phyloP scores from a whole-genome alignment of 2,113 vertebrate species.

The Morone chrysops region DNA sequence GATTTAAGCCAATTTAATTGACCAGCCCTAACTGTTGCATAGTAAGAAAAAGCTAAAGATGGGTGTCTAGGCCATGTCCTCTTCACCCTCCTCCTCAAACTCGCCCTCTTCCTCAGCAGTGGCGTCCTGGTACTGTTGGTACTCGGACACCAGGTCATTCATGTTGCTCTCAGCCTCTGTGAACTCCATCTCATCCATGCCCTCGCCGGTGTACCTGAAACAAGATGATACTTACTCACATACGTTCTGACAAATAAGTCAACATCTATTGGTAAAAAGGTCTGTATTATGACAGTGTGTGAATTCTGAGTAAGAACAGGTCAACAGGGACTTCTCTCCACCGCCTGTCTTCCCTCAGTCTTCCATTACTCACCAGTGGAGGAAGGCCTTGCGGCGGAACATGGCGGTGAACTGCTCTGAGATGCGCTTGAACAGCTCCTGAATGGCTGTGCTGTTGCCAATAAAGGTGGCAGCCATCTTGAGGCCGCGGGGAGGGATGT shows the following conservation, averaged over 20 bases:
- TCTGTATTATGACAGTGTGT: not conserved
- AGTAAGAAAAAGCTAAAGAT: not conserved
- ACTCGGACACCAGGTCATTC: conserved; percentile 91
- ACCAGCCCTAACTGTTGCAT: conserved; percentile 26
- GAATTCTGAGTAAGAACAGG: not conserved
- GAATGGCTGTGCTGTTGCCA: conserved; percentile 94
- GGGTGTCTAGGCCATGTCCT: conserved; percentile 59
- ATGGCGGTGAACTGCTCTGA: conserved; percentile 91
- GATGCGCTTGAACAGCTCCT: conserved; percentile 90
- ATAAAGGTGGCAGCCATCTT: conserved; percentile 96
- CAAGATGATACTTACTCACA: not conserved
- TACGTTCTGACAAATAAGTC: not conserved
- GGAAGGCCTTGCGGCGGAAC: conserved; percentile 90
- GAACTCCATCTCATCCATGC: conserved; percentile 93
- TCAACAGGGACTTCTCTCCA: not conserved
- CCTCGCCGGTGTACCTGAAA: conserved; percentile 88
- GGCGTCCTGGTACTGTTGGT: conserved; percentile 94
- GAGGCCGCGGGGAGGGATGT: conserved; percentile 93
- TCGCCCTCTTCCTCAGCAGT: conserved; percentile 89
- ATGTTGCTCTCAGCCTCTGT: conserved; percentile 91
- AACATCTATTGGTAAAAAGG: not conserved
- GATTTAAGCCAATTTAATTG: not conserved
- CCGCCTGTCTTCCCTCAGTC: too few species aligned
- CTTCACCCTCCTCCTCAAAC: conserved; percentile 78
- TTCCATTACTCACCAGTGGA: conserved; percentile 84